Evolutionary conservation across 2,888 invertebrate species (phyloP).

Genomic region (Cactoblastis cactorum): DNA sequence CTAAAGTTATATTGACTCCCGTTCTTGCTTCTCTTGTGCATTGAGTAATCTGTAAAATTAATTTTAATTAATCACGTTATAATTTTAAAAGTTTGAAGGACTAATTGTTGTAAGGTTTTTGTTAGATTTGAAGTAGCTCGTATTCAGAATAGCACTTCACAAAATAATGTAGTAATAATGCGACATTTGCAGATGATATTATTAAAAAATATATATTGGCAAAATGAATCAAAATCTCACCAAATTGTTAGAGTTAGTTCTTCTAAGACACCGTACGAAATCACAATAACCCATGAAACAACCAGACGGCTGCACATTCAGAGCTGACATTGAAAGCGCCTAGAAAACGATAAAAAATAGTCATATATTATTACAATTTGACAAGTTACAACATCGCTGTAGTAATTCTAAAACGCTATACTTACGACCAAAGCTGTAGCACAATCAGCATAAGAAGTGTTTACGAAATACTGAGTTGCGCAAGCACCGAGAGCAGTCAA

Average conservation of each 20-base stretch:
- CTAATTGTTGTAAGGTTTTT: too few species aligned
- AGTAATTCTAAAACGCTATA: not conserved
- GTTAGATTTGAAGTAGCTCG: too few species aligned
- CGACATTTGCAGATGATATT: too few species aligned
- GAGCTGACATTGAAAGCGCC: constrained; percentile 65
- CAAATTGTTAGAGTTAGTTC: constrained; percentile 77
- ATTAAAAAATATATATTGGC: too few species aligned
- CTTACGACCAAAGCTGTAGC: constrained; percentile 71
- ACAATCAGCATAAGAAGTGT: constrained; percentile 72
- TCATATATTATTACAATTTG: not conserved
- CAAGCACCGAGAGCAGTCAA: constrained; percentile 73
- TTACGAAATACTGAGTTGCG: constrained; percentile 73
- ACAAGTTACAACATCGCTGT: too few species aligned
- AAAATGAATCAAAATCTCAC: constrained; percentile 45
- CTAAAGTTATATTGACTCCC: constrained; percentile 66
- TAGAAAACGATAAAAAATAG: constrained; percentile 22
- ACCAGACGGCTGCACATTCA: constrained; percentile 67
- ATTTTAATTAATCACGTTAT: too few species aligned
- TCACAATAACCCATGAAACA: constrained; percentile 81
- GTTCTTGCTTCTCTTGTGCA: constrained; percentile 75
- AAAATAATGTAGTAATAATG: too few species aligned
- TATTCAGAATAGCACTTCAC: too few species aligned
- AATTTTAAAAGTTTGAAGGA: too few species aligned
- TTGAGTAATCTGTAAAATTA: constrained; percentile 65
- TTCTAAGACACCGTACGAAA: constrained; percentile 79